Evolutionary conservation across 2,113 vertebrate species (phyloP), one percentile per base, ranked within the genome.

Genomic region (Tachysurus fulvidraco): DNA sequence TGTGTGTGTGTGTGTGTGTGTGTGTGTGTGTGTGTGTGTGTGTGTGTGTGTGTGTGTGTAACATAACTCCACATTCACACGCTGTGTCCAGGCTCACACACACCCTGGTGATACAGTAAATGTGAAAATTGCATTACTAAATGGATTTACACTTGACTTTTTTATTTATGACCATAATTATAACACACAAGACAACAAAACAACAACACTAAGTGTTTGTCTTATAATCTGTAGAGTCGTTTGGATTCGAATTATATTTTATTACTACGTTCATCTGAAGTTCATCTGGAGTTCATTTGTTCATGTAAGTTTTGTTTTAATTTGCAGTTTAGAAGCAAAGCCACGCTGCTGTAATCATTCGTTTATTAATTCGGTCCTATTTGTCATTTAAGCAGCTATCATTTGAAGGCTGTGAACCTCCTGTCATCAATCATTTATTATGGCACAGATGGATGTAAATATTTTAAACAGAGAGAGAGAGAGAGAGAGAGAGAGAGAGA

Each of bases 391-490:
- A 59, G n/a, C 28, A 36, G 54, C 28, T 19, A 36, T 80, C 10
- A 21, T 21, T 21, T 57, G 50, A 23, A 80, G 60, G 28, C 59
- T 28, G 44, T 19, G 17, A 78, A 46, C 59, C 25, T 64, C 41
- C 73, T 80, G 60, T 55, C 44, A 79, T 85, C 5, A 67, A 80
- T 67, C 28, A 85, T 85, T 85, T 69, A 85, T 54, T 46, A 78
- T 12, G 19, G 74, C 74, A n/a, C 46, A 55, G 76, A 79, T 36
- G 59, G 84, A 54, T 1, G 19, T 85, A 79, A 85, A 85, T 85
- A 85, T 85, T 85, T 85, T 30, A 85, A 85, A 25, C 44, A 55
- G 84, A 85, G 76, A 54, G 17, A 69, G 50, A 55, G 46, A 41
- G 12, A 64, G 8, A 50, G 46, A 85, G 76, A 54, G 17, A 69